Evolutionary conservation across 2,113 vertebrate genomes (phyloP).

Genomic region (Perca schrenkii): DNA sequence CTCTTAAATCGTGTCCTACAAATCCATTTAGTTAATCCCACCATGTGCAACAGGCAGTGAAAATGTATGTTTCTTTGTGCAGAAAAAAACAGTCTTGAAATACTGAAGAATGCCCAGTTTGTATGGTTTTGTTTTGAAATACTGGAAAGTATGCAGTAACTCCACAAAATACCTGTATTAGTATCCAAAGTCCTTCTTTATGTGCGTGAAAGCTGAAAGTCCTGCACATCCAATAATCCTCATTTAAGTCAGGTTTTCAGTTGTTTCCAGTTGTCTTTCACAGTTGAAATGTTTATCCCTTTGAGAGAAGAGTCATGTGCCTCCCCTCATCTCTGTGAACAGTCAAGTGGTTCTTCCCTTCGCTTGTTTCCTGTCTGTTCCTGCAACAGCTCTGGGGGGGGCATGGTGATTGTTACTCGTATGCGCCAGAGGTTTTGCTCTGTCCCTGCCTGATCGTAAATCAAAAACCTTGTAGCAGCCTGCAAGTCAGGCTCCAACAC

Average conservation of each 20-base stretch:
- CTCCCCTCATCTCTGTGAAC: constrained; percentile 21
- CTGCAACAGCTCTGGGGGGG: neutral
- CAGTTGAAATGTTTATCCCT: constrained; percentile 19
- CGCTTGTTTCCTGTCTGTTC: constrained; percentile 23
- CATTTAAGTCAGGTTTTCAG: constrained; percentile 3
- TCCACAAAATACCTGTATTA: constrained; percentile 41
- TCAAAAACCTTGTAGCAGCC: constrained; percentile 20
- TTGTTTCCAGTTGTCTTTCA: constrained; percentile 10
- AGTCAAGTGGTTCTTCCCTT: constrained; percentile 11
- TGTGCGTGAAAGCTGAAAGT: neutral
- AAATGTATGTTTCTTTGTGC: neutral
- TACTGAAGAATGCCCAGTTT: neutral
- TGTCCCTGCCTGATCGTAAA: constrained; percentile 13
- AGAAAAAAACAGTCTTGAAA: neutral
- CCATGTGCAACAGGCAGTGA: neutral
- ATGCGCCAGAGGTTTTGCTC: neutral
- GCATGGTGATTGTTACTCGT: neutral
- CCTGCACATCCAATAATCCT: constrained; percentile 13
- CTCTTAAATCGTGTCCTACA: neutral
- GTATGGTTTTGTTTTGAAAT: neutral
- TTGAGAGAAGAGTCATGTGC: constrained; percentile 25
- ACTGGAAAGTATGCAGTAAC: neutral
- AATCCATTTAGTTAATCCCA: neutral
- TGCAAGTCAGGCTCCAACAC: constrained; percentile 22
- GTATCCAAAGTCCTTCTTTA: constrained; percentile 33